Conservation (phyloP, 2,113 vertebrate species). For the Chloebia gouldiae region DNA sequence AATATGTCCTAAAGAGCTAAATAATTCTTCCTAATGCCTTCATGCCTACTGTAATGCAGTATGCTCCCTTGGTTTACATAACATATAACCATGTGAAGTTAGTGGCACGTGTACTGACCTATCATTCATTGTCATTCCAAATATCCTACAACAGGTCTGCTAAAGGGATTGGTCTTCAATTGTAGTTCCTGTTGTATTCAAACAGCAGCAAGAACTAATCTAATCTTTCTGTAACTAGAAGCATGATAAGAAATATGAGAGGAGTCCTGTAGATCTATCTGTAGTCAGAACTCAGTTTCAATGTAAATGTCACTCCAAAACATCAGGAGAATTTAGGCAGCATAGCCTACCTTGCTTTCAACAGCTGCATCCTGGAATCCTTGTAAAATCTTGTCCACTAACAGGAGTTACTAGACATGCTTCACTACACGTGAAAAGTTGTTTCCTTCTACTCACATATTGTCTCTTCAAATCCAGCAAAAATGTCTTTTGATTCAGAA, state of each 20-base stretch:
- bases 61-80: not conserved
- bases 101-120: not conserved
- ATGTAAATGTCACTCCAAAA: not conserved
- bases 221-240: not conserved
- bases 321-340: not conserved
- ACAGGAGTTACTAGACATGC: not conserved
- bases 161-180: not conserved
- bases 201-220: not conserved
- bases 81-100: not conserved
- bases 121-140: not conserved
- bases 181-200: not conserved
- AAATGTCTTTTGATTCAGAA: not conserved
- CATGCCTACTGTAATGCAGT: not conserved
- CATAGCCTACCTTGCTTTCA: not conserved
- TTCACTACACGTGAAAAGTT: not conserved
- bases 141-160: not conserved
- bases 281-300: not conserved
- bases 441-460: not conserved
- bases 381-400: not conserved
- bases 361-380: not conserved
- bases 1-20: not conserved
- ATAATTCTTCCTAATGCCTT: not conserved
- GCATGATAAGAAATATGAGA: not conserved
- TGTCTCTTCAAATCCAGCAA: not conserved
- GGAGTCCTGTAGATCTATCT: not conserved